phyloP scores from a whole-genome alignment of 2,888 invertebrate species.

The Nephrotoma flavescens region DNA sequence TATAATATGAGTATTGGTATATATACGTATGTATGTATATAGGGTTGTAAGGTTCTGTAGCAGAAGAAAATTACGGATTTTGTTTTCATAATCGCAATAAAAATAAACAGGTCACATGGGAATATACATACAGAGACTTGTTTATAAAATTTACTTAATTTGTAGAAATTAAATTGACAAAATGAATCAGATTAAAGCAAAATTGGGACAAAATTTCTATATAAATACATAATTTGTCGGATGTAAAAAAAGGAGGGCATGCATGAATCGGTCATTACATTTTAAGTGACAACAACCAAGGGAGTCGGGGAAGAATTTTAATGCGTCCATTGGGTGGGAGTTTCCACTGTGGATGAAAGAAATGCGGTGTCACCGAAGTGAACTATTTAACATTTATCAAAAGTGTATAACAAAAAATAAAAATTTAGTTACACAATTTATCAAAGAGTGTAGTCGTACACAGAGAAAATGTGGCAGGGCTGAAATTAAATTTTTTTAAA shows the following conservation, averaged over 20 bases:
- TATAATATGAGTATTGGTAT: not conserved
- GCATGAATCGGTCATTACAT: not conserved
- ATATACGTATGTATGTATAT: not conserved
- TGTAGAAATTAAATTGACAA: not conserved
- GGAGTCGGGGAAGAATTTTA: not conserved
- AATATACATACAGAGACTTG: not conserved
- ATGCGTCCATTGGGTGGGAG: not conserved
- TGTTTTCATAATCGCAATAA: not conserved
- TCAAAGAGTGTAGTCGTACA: too few relatives aligned
- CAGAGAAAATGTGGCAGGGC: too few relatives aligned
- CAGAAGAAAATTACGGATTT: not conserved
- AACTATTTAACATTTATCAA: too few relatives aligned
- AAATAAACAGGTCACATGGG: not conserved
- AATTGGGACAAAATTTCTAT: not conserved
- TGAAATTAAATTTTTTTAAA: too few relatives aligned
- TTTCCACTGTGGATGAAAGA: too few relatives aligned
- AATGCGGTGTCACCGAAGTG: too few relatives aligned
- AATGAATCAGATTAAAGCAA: not conserved
- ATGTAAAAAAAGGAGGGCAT: not conserved
- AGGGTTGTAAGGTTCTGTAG: not conserved
- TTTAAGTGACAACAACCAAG: not conserved
- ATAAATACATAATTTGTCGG: not conserved
- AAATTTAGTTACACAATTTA: too few relatives aligned
- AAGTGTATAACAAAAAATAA: too few relatives aligned
- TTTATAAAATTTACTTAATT: not conserved